These are phyloP conservation scores for Rhipidura dahli DNA, from an alignment of 2,113 vertebrate species.

Conservation along the genomic window DNA sequence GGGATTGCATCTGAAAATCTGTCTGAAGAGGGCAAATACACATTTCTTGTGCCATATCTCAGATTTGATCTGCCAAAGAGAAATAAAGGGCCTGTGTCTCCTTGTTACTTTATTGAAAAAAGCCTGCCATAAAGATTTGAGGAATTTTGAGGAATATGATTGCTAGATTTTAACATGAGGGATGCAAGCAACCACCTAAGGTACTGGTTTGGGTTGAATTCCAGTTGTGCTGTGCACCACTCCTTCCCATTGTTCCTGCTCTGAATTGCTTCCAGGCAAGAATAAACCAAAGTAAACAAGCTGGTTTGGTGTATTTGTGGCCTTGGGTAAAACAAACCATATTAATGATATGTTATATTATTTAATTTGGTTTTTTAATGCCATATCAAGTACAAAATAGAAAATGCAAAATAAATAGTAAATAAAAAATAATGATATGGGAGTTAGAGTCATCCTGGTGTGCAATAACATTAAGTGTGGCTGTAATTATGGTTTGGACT, in stretches of 20 bases:
- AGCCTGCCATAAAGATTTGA: neutral
- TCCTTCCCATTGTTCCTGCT: neutral
- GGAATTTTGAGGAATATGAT: neutral
- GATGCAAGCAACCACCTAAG: neutral
- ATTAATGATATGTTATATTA: constrained; percentile 49
- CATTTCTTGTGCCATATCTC: rapidly evolving
- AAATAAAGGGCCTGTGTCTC: neutral
- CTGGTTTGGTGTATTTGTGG: constrained; percentile 27
- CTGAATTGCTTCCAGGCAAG: neutral
- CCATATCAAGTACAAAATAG: constrained; percentile 33
- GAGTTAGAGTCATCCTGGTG: constrained; percentile 11
- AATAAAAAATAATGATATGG: constrained; percentile 61
- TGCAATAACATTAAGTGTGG: constrained; percentile 3
- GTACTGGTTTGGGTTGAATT: neutral
- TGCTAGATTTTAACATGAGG: neutral
- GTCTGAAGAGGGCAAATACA: neutral
- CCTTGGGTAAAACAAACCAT: constrained; percentile 27
- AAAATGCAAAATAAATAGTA: constrained; percentile 61
- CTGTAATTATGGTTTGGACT: constrained; percentile 33
- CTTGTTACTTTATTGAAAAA: neutral
- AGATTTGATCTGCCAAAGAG: neutral
- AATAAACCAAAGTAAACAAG: constrained; percentile 15
- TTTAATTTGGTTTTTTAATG: constrained; percentile 60
- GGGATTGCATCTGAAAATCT: neutral
- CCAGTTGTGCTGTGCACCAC: neutral